Percentiles rank a stretch among this genome's conserved stretches.
Conservation (phyloP, 2,888 invertebrate species). For the Pollenia amentaria region DNA sequence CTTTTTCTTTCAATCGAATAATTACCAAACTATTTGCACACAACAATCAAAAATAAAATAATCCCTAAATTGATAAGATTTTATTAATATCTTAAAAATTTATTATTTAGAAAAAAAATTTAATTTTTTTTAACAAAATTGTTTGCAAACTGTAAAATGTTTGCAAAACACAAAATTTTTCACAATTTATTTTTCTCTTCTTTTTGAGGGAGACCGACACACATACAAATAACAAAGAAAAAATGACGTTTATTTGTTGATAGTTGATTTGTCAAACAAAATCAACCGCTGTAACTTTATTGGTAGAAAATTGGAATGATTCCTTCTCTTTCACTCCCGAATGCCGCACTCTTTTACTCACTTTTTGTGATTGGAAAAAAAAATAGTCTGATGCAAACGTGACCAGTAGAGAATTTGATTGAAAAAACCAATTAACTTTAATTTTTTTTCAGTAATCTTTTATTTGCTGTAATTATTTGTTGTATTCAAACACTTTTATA, state of each 20-base stretch:
- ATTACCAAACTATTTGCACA: conserved; percentile 25
- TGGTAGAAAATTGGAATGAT: conserved; percentile 25
- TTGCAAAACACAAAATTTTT: conserved; percentile 53
- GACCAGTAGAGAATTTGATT: not conserved
- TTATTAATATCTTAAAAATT: not conserved
- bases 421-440: not conserved
- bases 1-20: conserved; percentile 25
- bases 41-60: conserved; percentile 29
- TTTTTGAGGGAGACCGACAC: conserved; percentile 49
- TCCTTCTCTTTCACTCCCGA: conserved; percentile 35
- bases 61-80: conserved; percentile 1
- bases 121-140: not conserved
- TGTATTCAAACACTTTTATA: conserved; percentile 12
- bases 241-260: conserved; percentile 63
- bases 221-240: conserved; percentile 14
- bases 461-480: not conserved
- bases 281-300: conserved; percentile 49
- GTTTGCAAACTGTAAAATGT: conserved; percentile 24
- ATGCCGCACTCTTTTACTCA: conserved; percentile 29
- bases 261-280: conserved; percentile 59
- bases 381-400: conserved; percentile 48
- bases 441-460: not conserved
- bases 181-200: conserved; percentile 54
- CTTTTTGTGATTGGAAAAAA: conserved; percentile 22
- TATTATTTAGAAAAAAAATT: not conserved